phyloP scores from a whole-genome alignment of 1,140 invertebrate species.

The Bradysia coprophila region DNA sequence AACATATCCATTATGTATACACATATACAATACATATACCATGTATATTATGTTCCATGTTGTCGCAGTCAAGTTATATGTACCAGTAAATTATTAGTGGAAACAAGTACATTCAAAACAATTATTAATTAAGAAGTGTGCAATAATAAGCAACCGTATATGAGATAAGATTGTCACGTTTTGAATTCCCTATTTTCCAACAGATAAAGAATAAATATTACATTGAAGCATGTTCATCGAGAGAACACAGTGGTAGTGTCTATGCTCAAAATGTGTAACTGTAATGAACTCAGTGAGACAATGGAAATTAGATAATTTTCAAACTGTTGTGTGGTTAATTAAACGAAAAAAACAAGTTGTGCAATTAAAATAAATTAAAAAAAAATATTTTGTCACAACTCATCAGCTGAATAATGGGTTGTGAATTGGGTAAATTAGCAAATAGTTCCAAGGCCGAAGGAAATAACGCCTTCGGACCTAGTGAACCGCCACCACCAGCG shows the following conservation, averaged over 20 bases:
- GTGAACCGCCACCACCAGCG: slow-evolving; percentile 24
- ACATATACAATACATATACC: too few species aligned
- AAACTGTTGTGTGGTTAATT: background rate
- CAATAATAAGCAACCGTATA: too few species aligned
- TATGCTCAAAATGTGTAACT: background rate
- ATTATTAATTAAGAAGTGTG: too few species aligned
- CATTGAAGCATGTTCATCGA: background rate
- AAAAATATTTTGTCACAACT: background rate
- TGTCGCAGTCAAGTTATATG: too few species aligned
- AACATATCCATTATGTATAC: too few species aligned
- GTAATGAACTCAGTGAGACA: background rate
- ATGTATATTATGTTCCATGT: too few species aligned
- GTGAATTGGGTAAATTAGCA: slow-evolving; percentile 54
- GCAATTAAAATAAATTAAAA: background rate
- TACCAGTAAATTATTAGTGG: too few species aligned
- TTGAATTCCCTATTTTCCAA: too few species aligned
- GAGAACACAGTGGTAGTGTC: background rate
- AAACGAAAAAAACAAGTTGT: background rate
- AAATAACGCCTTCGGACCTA: slow-evolving; percentile 3
- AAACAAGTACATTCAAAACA: too few species aligned
- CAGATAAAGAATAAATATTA: background rate
- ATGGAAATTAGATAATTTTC: background rate
- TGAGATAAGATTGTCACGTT: too few species aligned
- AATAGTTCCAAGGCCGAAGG: slow-evolving; percentile 7
- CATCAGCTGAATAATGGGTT: slow-evolving; percentile 37